Conservation (phyloP, 2,797 vertebrate genomes). For the Trachops cirrhosus region DNA sequence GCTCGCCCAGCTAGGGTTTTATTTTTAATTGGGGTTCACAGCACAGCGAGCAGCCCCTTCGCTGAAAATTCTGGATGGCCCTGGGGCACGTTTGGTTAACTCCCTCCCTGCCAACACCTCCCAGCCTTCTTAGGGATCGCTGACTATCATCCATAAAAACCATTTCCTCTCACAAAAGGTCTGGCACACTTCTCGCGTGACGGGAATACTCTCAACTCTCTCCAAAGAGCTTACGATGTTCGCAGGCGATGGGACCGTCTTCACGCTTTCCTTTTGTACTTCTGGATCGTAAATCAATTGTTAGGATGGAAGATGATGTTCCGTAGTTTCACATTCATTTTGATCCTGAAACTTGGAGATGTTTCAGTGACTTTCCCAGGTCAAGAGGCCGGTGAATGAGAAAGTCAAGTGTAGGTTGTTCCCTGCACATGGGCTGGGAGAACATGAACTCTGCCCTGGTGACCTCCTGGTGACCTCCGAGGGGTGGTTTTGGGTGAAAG, state of each 20-base stretch:
- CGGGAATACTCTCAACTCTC: neutral
- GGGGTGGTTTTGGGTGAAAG: neutral
- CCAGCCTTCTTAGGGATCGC: neutral
- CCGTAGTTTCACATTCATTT: neutral
- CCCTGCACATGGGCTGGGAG: fast-evolving
- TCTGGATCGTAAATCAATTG: neutral
- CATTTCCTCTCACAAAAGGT: neutral
- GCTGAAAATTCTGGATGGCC: conserved; percentile 58
- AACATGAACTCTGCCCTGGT: neutral
- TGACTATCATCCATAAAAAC: neutral
- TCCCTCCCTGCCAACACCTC: conserved; percentile 38
- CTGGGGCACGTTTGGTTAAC: conserved; percentile 47
- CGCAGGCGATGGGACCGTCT: neutral
- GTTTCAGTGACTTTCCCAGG: neutral
- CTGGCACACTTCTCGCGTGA: neutral
- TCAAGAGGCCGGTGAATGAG: neutral
- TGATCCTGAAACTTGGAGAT: neutral
- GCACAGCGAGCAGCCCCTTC: conserved; percentile 63
- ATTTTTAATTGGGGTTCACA: conserved; percentile 77
- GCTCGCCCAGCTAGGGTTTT: conserved; percentile 54
- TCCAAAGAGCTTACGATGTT: neutral
- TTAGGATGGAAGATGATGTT: neutral
- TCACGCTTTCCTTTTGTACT: neutral
- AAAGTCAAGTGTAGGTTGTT: neutral
- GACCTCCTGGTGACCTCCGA: neutral